A percentile compares a stretch with the other conserved stretches of the same genome.
These are phyloP conservation scores for Zapus hudsonius DNA, from an alignment of 2,113 vertebrate species.

Conservation along the genomic window DNA sequence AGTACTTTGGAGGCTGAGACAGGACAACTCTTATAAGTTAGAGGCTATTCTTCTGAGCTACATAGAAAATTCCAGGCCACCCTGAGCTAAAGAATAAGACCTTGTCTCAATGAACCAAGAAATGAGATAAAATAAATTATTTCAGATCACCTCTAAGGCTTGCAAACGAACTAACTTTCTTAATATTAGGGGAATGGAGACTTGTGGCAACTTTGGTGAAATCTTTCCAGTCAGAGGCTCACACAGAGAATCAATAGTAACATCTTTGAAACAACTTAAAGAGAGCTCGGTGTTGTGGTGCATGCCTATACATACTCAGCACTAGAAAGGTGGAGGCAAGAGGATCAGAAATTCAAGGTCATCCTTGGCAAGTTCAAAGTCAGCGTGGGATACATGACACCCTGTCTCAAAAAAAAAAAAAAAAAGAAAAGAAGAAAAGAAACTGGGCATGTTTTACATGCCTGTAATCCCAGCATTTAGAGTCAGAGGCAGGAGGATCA, in stretches of 20 bases:
- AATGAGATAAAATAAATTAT: not conserved
- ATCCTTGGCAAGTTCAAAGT: not conserved
- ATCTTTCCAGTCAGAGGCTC: not conserved
- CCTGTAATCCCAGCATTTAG: not conserved
- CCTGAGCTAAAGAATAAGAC: not conserved
- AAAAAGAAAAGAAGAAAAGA: too few species aligned
- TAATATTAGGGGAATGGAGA: not conserved
- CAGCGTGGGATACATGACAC: not conserved
- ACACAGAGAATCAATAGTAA: constrained; percentile 11
- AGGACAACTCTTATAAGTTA: not conserved
- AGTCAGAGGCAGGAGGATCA: not conserved
- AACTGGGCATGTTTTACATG: too few species aligned
- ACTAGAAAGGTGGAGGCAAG: not conserved
- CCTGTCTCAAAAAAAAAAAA: not conserved
- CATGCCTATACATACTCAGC: not conserved
- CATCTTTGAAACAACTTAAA: constrained; percentile 60
- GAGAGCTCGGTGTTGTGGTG: not conserved
- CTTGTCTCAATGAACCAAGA: not conserved
- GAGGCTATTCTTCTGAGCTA: not conserved
- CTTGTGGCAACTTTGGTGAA: constrained; percentile 14
- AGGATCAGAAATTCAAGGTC: not conserved
- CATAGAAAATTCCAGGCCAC: not conserved
- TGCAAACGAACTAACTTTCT: constrained; percentile 16
- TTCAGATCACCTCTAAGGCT: constrained; percentile 7
- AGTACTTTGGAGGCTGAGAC: not conserved